Evolutionary conservation across 2,113 vertebrate species (phyloP).

Genomic region (Notarius lentiginosus): DNA sequence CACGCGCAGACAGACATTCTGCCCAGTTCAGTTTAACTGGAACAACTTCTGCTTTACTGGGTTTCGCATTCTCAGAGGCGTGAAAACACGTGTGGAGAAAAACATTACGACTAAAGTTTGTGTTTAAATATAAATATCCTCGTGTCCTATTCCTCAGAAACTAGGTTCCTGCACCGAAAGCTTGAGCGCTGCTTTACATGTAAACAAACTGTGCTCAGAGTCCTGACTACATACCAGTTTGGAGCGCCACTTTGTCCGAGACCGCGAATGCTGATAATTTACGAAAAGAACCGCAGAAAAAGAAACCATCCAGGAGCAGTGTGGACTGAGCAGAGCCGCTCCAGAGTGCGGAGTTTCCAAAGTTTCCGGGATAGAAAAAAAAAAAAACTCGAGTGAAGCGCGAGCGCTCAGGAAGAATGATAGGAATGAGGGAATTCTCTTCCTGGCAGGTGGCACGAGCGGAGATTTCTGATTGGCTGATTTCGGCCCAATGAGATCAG

Average conservation of each 20-base stretch:
- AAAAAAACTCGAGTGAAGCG: constrained; percentile 59
- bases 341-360: background rate
- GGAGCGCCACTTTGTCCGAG: constrained; percentile 72
- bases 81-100: background rate
- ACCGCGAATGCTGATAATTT: constrained; percentile 8
- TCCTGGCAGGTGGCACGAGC: constrained; percentile 88
- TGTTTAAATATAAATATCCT: background rate
- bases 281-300: background rate
- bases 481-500: constrained; percentile 70
- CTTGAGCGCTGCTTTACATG: background rate
- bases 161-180: background rate
- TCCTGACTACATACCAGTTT: constrained; percentile 63
- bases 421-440: constrained; percentile 89
- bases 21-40: background rate
- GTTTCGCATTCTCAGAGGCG: background rate
- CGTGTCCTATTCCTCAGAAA: too few species aligned
- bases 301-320: background rate
- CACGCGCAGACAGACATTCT: too few species aligned
- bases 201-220: constrained; percentile 1
- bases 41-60: background rate
- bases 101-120: background rate
- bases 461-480: constrained; percentile 74
- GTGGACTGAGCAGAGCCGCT: background rate
- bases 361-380: too few species aligned
- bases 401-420: constrained; percentile 80